Base-by-base conservation (phyloP, 2,888 invertebrate genomes). In the Aspidiotus destructor region DNA sequence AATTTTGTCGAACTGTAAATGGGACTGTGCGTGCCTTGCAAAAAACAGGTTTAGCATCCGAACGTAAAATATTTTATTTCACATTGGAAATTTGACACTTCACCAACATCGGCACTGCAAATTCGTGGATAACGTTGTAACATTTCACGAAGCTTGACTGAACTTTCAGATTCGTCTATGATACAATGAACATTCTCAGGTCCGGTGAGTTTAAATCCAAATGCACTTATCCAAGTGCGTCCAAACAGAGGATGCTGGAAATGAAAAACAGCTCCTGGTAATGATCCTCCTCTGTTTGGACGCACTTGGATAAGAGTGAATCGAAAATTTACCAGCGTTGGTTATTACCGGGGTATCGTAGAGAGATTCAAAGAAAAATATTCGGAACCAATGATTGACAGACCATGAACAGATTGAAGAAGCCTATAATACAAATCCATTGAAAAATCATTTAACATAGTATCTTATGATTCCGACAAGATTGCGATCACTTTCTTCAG, bases 1-100 rank as follows among this genome's bases (percentile, higher is more conserved):
- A 13, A 8, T 17, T 60, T 16, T 15, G 8, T 10, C n/a, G 16
- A 16, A 60, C 9, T 28, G 40, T n/a, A 60, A 60, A 60, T 15
- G 60, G 60, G 8, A 60, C 60, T 17, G 60, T 42, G 10, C 62
- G 62, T 13, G 62, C 62, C 13, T 17, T 42, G 8, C n/a, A n/a
- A 62, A 62, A 62, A 8, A 48, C 52, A 16, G 62, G 62, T 44
- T 62, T 42, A 13, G 62, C 40, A 16, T 60, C 60, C 13, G 48
- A 13, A 8, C 41, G 60, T 8, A 60, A 17, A n/a, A n/a, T n/a
- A n/a, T 13, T 60, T 11, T 52, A 62, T 17, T 8, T 62, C 48
- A 44, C 42, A 42, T 48, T 48, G 13, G n/a, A 44, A 48, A 44
- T 62, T 52, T 10, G 8, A 13, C 8, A 62, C 48, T 44, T 48